These are phyloP conservation scores for Amphiprion percula DNA, from an alignment of 2,113 vertebrate species.

Conservation along the genomic window DNA sequence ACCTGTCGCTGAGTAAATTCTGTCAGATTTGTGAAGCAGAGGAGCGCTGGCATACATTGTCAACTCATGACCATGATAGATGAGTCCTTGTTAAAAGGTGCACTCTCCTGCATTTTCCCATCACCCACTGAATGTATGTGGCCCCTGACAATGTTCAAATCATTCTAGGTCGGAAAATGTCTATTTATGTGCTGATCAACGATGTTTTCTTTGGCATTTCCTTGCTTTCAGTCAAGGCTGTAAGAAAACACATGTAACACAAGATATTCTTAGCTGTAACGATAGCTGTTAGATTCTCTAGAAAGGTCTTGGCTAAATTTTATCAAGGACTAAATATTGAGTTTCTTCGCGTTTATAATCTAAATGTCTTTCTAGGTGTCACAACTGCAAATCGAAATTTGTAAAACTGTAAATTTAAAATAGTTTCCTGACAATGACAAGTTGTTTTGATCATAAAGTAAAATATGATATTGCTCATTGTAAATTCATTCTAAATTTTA, in stretches of 20 bases:
- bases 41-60: slow-evolving; percentile 9
- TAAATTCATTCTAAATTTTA: no score
- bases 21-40: slow-evolving; percentile 20
- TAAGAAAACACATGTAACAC: neutral
- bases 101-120: slow-evolving; percentile 9
- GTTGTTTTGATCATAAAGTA: no score
- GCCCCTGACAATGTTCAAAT: neutral
- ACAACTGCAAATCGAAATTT: no score
- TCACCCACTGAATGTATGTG: slow-evolving; percentile 1
- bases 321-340: no score
- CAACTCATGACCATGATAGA: slow-evolving; percentile 39
- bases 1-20: slow-evolving; percentile 17
- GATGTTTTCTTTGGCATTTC: neutral
- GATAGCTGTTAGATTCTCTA: no score
- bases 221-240: neutral
- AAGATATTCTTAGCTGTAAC: neutral
- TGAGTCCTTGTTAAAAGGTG: slow-evolving; percentile 14
- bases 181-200: slow-evolving; percentile 4
- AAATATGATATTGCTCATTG: no score
- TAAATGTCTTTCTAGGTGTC: no score
- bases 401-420: no score
- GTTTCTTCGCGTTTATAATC: no score
- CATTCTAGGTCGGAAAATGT: slow-evolving; percentile 2
- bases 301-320: no score
- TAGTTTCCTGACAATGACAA: no score